A percentile compares a stretch with the other conserved stretches of the same genome.
Evolutionary conservation across 2,888 invertebrate genomes (phyloP).

Genomic region (Plusia festucae): DNA sequence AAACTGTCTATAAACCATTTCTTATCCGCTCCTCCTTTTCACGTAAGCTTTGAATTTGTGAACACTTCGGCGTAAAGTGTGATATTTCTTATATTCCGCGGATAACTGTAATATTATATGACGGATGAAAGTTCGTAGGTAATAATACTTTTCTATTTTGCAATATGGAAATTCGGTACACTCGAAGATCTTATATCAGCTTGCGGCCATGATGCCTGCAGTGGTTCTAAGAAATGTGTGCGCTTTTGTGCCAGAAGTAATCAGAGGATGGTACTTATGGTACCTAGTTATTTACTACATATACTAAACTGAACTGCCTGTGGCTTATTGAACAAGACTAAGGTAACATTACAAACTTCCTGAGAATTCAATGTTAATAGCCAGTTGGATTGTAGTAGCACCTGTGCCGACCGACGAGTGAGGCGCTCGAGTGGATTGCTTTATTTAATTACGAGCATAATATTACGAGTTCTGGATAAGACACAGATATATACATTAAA

Average conservation of each 20-base stretch:
- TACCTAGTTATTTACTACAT: not conserved
- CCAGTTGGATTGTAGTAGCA: no score
- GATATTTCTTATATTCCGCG: slow-evolving; percentile 33
- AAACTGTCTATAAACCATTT: slow-evolving; percentile 37
- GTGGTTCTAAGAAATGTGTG: not conserved
- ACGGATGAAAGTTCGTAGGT: slow-evolving; percentile 34
- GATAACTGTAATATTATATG: slow-evolving; percentile 37
- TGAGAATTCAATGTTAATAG: not conserved
- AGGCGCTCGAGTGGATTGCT: not conserved
- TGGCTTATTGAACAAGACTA: not conserved
- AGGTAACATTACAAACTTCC: not conserved
- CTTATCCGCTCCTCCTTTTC: slow-evolving; percentile 24
- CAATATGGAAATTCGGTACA: not conserved
- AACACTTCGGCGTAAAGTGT: slow-evolving; percentile 23
- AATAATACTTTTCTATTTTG: slow-evolving; percentile 10
- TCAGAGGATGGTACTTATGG: not conserved
- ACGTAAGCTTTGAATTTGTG: slow-evolving; percentile 35
- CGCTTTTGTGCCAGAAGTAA: not conserved
- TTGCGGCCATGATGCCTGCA: not conserved
- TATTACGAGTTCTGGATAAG: no score
- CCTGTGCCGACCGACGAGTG: not conserved
- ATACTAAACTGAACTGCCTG: slow-evolving; percentile 1
- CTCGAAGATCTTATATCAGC: not conserved
- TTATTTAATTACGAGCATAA: not conserved
- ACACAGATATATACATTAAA: no score